phyloP scores from a whole-genome alignment of 2,888 invertebrate species.

The Stegophylla sp. region DNA sequence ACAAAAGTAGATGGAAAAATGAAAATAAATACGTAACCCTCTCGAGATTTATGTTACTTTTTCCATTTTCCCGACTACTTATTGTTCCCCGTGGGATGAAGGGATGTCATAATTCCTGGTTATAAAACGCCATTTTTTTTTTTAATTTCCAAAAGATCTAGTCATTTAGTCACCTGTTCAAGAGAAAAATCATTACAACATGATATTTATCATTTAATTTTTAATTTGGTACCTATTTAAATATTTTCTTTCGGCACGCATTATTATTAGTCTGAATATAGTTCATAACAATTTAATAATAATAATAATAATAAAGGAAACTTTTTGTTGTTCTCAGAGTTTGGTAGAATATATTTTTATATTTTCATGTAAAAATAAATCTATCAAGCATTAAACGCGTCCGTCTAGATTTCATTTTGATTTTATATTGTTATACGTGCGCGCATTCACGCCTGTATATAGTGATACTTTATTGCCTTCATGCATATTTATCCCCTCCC shows the following conservation, averaged over 20 bases:
- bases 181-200: background rate
- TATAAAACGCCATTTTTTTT: constrained; percentile 31
- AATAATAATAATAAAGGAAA: background rate
- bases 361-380: background rate
- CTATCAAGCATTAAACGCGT: constrained; percentile 24
- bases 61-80: constrained; percentile 49
- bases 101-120: constrained; percentile 49
- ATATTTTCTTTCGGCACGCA: background rate
- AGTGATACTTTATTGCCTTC: constrained; percentile 38
- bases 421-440: constrained; percentile 25
- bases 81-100: constrained; percentile 50
- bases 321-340: background rate
- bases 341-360: background rate
- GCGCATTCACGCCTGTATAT: constrained; percentile 6
- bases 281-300: background rate
- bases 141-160: constrained; percentile 33
- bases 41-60: constrained; percentile 57
- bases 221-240: background rate
- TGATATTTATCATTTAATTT: background rate
- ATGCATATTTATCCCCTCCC: constrained; percentile 35
- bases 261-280: background rate
- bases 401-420: constrained; percentile 34
- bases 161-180: constrained; percentile 32
- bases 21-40: constrained; percentile 58
- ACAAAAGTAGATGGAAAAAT: constrained; percentile 57